Base-by-base conservation (phyloP, 2,888 invertebrate genomes). In the Agrilus cyanescens region DNA sequence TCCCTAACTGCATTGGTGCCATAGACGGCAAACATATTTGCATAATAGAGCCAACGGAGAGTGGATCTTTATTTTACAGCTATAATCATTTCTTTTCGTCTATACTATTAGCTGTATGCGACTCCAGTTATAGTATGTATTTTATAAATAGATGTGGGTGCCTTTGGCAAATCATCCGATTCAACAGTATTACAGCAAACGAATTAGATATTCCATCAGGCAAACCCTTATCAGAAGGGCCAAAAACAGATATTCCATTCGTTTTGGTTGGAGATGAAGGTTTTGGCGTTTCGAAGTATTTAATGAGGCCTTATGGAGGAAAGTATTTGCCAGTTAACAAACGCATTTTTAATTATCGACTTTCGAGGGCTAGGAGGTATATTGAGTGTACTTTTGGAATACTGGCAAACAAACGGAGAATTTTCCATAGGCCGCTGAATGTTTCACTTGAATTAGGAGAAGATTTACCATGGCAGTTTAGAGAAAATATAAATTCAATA, bases 191-290 rank as follows among this genome's bases (percentile, higher is more conserved):
- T 43, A 50, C 32, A 50, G 52, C 33, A 39, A 35, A 31, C 39
- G 18, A 40, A 48, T 52, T 35, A 48, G 49, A 42, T 48, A 51
- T 45, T 44, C 53, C 48, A 46, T 48, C 20, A 8, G 20, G 39
- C 44, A 5, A 8, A 20, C 20, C 7, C 5, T 20, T 20, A 20
- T n/a, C n/a, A n/a, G n/a, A n/a, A 43, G 46, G 30, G 37, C 15
- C 44, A 48, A 38, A 15, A 8, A 30, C 16, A 12, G 31, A 12
- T 18, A 33, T 45, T 32, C 46, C 43, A 15, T 43, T 43, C 46
- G 52, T 53, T 41, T 40, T 56, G 38, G 50, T 56, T 44, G 54
- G 52, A 36, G 55, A 55, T 50, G 53, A 53, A 48, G 53, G 50
- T 15, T 56, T 57, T 41, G 50, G 49, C 4, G 48, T 57, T 45